Percentiles rank a stretch among this genome's conserved stretches.
Conservation (phyloP, 2,888 invertebrate genomes). For the Pycnomerus fuliginosus region DNA sequence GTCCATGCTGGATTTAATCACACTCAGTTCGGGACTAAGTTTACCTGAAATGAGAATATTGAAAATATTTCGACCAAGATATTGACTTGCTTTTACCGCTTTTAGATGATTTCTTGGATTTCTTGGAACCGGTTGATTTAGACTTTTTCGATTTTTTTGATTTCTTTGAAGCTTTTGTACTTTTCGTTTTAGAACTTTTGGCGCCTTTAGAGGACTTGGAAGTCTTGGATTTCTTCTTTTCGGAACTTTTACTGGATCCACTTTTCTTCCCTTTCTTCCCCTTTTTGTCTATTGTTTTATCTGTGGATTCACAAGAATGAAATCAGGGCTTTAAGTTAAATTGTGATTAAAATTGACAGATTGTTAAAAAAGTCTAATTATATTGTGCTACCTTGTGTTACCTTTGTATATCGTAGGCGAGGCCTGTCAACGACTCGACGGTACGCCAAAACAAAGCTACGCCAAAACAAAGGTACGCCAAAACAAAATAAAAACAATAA, state of each 20-base stretch:
- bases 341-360: too few species aligned
- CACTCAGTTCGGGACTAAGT: constrained; percentile 15
- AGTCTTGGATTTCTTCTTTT: constrained; percentile 2
- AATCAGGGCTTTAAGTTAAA: too few species aligned
- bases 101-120: constrained; percentile 6
- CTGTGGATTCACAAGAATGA: too few species aligned
- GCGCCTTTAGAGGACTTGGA: constrained; percentile 8
- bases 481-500: too few species aligned
- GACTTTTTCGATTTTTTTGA: constrained; percentile 8
- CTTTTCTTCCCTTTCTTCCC: constrained; percentile 13
- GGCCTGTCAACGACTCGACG: too few species aligned
- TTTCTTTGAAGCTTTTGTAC: not conserved
- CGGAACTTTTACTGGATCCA: constrained; percentile 9
- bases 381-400: too few species aligned
- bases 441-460: too few species aligned
- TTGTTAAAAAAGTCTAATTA: too few species aligned
- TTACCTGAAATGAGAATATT: constrained; percentile 21
- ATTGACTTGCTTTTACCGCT: constrained; percentile 5
- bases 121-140: constrained; percentile 9
- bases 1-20: constrained; percentile 32
- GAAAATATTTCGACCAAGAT: not conserved
- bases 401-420: too few species aligned
- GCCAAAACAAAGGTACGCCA: too few species aligned
- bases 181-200: constrained; percentile 4
- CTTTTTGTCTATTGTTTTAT: constrained; percentile 1